Base-by-base conservation (phyloP, 1,140 invertebrate genomes). In the Campoletis sonorensis region DNA sequence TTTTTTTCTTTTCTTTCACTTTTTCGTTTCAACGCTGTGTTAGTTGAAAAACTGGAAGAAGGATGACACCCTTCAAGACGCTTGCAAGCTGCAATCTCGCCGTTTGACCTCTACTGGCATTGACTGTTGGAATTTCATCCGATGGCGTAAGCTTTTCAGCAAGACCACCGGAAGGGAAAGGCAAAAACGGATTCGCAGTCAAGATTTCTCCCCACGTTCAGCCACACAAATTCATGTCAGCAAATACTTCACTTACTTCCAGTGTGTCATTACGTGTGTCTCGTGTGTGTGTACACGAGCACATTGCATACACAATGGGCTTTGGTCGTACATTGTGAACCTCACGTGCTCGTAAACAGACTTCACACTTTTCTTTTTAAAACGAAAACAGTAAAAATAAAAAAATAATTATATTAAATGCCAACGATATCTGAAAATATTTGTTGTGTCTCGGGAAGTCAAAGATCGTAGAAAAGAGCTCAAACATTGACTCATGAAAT, bases 71-170 rank as follows among this genome's bases (percentile, higher is more conserved):
- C 67, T 70, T 70, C 67, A 13, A 21, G 67, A 70, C 11, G 67
- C 30, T 70, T 70, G 64, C 26, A 70, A 70, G 67, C 67, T 70
- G 67, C 67, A 70, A 70, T 7, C 21, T 18, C 67, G 13, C 26
- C 67, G 27, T 27, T 70, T 70, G 67, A 70, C 67, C 67, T 70
- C 67, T 33, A 15, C 26, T 27, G 30, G 67, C 67, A 70, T 70
- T 70, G 67, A 70, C 67, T 64, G 67, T 70, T 18, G 67, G 67
- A 70, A 37, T 70, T 70, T 70, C 27, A 70, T 70, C 27, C 67
- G n/a, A 13, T 70, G 15, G 67, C 30, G n/a, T 70, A 70, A 33
- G 67, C 30, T 33, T 27, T 18, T 15, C 30, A 70, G 30, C 30
- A 10, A 68, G 27, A 30, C 7, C 3, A 13, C 5, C 61, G 61